Evolutionary conservation across 2,888 invertebrate genomes (phyloP).

Genomic region (Nebria salina): DNA sequence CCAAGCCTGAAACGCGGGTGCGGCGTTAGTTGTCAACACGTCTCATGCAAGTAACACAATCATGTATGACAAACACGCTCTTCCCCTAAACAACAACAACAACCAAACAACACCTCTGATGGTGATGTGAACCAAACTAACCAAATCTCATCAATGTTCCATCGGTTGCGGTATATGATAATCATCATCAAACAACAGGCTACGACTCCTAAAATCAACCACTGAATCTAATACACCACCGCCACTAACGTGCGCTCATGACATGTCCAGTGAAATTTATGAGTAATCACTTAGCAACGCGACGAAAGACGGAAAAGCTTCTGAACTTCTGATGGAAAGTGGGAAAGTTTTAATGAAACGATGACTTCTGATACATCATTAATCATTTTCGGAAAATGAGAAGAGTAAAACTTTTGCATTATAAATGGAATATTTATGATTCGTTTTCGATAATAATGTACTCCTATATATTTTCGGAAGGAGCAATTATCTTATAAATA

Average conservation of each 20-base stretch:
- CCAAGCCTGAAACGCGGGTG: slow-evolving; percentile 5
- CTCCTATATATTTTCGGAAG: not conserved
- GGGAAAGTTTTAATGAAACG: slow-evolving; percentile 15
- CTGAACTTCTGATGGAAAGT: slow-evolving; percentile 7
- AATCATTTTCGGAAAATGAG: slow-evolving; percentile 5
- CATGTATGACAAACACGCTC: slow-evolving; percentile 14
- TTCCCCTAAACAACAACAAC: not conserved
- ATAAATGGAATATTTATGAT: not conserved
- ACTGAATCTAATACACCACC: slow-evolving; percentile 2
- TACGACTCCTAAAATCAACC: not conserved
- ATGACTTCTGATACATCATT: slow-evolving; percentile 19
- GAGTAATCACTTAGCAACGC: not conserved
- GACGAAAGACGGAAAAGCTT: not conserved
- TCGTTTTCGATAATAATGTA: not conserved
- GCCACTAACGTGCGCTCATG: not conserved
- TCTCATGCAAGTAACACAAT: slow-evolving; percentile 14
- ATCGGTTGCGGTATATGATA: not conserved
- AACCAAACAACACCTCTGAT: not conserved
- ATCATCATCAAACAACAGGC: slow-evolving; percentile 5
- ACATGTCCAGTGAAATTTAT: not conserved
- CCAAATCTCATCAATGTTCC: not conserved
- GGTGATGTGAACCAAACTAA: not conserved
- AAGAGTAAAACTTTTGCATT: not conserved
- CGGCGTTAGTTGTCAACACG: slow-evolving; percentile 16
- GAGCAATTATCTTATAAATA: not conserved